These are phyloP conservation scores for Meteorus sp. DNA, from an alignment of 1,140 invertebrate genomes.

Conservation along the genomic window DNA sequence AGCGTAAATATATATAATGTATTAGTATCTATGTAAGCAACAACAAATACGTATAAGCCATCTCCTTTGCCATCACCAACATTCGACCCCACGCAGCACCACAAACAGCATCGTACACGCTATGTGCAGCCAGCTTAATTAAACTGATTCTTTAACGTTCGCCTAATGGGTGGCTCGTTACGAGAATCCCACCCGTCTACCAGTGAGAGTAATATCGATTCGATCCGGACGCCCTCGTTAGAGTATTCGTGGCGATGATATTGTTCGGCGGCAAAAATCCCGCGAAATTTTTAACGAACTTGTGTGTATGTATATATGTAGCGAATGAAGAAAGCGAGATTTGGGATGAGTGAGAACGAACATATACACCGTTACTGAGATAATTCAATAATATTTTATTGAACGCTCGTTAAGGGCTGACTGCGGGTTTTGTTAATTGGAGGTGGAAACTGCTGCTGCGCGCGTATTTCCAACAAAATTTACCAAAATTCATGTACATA, in stretches of 20 bases:
- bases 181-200: conserved; percentile 15
- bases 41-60: no score
- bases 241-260: not conserved
- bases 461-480: not conserved
- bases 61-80: no score
- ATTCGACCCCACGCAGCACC: conserved; percentile 7
- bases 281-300: conserved; percentile 21
- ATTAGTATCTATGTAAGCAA: no score
- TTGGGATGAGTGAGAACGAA: no score
- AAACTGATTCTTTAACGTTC: conserved; percentile 31
- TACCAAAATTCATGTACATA: no score
- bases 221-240: not conserved
- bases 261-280: not conserved
- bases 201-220: conserved; percentile 26
- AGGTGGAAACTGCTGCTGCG: conserved; percentile 9
- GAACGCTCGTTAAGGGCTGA: conserved; percentile 30
- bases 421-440: conserved; percentile 29
- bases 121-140: conserved; percentile 24
- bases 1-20: no score
- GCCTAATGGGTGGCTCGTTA: conserved; percentile 29
- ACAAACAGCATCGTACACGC: no score
- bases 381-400: conserved; percentile 32
- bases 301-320: no score
- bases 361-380: conserved; percentile 24
- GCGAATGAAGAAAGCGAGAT: no score